phyloP scores from a whole-genome alignment of 1,140 invertebrate species.

The Polypedilum vanderplanki region DNA sequence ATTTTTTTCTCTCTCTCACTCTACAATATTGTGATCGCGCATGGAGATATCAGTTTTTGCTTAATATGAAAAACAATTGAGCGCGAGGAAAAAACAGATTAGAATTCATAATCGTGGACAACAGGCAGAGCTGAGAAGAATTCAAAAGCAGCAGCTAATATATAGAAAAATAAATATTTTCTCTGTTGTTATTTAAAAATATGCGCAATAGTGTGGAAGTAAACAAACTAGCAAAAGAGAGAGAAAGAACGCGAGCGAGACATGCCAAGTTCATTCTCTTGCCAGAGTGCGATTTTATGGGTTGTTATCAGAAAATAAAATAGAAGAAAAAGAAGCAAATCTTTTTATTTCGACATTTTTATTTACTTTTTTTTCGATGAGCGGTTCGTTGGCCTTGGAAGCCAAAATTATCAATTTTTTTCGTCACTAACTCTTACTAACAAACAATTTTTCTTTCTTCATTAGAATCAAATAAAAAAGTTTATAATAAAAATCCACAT shows the following conservation, averaged over 20 bases:
- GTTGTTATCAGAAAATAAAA: background rate
- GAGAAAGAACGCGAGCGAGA: background rate
- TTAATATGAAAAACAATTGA: background rate
- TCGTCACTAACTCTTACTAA: too few species aligned
- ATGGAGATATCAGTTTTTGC: too few species aligned
- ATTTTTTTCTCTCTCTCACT: too few species aligned
- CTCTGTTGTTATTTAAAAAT: background rate
- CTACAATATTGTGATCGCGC: too few species aligned
- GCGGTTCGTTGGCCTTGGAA: slow-evolving; percentile 1
- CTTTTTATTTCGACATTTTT: background rate
- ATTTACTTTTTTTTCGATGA: background rate
- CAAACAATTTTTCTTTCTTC: too few species aligned
- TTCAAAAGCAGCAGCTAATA: background rate
- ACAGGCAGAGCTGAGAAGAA: background rate
- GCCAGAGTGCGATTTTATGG: background rate
- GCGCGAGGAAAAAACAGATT: background rate
- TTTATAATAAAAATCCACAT: too few species aligned
- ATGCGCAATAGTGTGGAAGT: background rate
- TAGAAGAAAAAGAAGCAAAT: background rate
- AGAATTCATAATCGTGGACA: slow-evolving; percentile 18
- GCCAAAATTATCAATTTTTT: too few species aligned
- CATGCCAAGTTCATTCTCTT: background rate
- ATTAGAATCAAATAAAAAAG: too few species aligned
- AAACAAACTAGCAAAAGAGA: background rate
- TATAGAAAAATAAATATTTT: slow-evolving; percentile 1